Base-by-base conservation (phyloP, 2,888 invertebrate species). In the Callimorpha dominula region DNA sequence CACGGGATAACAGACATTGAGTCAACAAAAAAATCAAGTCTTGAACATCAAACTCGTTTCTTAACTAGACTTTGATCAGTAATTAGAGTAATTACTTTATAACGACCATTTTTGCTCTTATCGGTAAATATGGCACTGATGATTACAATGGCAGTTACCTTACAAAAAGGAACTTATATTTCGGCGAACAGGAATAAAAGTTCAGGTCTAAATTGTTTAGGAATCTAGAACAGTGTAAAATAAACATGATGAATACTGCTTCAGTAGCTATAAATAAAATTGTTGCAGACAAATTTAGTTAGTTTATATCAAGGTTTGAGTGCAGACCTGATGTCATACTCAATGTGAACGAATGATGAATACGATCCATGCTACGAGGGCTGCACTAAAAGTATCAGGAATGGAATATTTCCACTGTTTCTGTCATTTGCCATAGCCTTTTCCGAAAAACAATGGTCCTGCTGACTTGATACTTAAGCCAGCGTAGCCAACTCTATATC, bases 1-100 rank as follows among this genome's bases (percentile, higher is more conserved):
- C 31, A 60, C 12, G 7, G 12, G 12, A 60, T 6, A 60, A 60
- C 20, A 31, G 12, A 57, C 20, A 31, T 57, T 12, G 20, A 0
- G n/a, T 54, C n/a, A 54, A 54, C n/a, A 57, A 57, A 57, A 60
- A 60, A 17, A 8, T 6, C 50, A 40, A 9, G 50, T 40, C 31
- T 49, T 84, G 86, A 88, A 86, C 86, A 87, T 80, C 86, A 82
- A 83, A 86, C 87, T 84, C 76, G 72, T 78, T 75, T 82, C 68
- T 71, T 75, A 78, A 75, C 75, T 80, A 71, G 66, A 62, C 46
- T 31, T n/a, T 71, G 65, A 60, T 12, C 5, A 60, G 12, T 4
- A n/a, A 1, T 31, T 20, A 60, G 12, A 4, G 20, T 60, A 31
- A 78, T 82, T 67, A 72, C 79, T 67, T 67, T 67, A 54, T 65